Evolutionary conservation across 1,140 invertebrate genomes (phyloP).

Genomic region (Hycleus cichorii): DNA sequence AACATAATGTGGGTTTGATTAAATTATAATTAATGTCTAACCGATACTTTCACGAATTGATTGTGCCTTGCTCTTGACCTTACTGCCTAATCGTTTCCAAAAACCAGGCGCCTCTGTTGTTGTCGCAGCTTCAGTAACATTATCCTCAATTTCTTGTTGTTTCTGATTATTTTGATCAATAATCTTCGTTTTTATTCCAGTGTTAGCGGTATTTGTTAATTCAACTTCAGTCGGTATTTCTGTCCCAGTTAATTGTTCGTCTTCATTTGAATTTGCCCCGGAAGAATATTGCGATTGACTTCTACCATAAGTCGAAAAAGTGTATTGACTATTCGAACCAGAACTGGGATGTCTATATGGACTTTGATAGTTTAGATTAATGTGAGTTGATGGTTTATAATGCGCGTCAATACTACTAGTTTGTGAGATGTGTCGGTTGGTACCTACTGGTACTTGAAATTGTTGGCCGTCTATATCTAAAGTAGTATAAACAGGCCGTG

Average conservation of each 20-base stretch:
- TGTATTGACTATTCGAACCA: not conserved
- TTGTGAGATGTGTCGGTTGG: not conserved
- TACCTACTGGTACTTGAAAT: not conserved
- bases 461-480: not conserved
- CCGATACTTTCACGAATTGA: too few species aligned
- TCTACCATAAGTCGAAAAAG: too few species aligned
- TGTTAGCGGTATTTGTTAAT: constrained; percentile 3
- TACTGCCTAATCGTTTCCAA: constrained; percentile 16
- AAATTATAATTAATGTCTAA: not conserved
- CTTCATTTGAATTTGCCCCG: not conserved
- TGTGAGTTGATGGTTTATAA: not conserved
- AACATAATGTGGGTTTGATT: not conserved
- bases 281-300: too few species aligned
- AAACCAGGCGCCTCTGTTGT: constrained; percentile 14
- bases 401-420: not conserved
- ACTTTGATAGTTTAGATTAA: not conserved
- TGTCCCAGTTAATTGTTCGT: not conserved
- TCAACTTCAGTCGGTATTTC: not conserved
- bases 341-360: not conserved
- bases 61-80: constrained; percentile 7
- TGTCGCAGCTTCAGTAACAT: not conserved
- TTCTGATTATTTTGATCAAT: constrained; percentile 3
- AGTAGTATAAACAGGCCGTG: not conserved
- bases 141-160: not conserved
- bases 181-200: constrained; percentile 1